Conservation (phyloP, 2,113 vertebrate genomes). For the Oryzias melastigma region DNA sequence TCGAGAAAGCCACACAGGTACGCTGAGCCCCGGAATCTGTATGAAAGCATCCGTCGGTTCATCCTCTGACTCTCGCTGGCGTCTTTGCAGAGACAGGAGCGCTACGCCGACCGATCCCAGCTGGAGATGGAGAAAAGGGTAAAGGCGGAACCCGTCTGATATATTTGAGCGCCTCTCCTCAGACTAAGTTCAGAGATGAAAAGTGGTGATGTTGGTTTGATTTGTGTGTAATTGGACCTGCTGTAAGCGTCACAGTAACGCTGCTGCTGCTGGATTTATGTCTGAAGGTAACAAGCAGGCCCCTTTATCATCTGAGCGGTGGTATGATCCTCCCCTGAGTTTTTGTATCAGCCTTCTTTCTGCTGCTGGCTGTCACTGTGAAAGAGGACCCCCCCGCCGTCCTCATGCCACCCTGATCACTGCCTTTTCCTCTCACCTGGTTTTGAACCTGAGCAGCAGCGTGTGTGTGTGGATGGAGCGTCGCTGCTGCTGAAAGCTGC, state of each 20-base stretch:
- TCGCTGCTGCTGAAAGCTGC: slow-evolving; percentile 8
- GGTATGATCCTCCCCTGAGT: slow-evolving; percentile 90
- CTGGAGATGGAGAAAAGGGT: slow-evolving; percentile 99
- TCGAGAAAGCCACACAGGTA: slow-evolving; percentile 98
- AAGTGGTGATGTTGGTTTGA: slow-evolving; percentile 2
- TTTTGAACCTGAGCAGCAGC: slow-evolving; percentile 44
- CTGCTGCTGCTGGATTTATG: slow-evolving; percentile 82
- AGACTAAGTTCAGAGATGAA: slow-evolving; percentile 9
- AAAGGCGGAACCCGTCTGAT: slow-evolving; percentile 46
- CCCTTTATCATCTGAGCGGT: slow-evolving; percentile 91
- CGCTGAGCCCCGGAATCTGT: not conserved
- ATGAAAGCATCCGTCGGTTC: fast-evolving
- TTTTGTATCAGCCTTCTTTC: slow-evolving; percentile 77
- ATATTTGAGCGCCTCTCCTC: not conserved
- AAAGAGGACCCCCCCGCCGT: slow-evolving; percentile 51
- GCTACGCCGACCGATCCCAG: slow-evolving; percentile 95
- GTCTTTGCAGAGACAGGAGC: slow-evolving; percentile 90
- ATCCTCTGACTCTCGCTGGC: not conserved
- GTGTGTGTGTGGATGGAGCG: slow-evolving; percentile 28
- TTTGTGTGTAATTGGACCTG: slow-evolving; percentile 4
- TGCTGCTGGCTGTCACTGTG: slow-evolving; percentile 85
- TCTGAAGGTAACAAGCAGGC: slow-evolving; percentile 98
- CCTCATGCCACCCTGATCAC: slow-evolving; percentile 59
- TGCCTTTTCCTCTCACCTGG: slow-evolving; percentile 35
- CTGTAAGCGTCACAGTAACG: slow-evolving; percentile 52